Evolutionary conservation across 2,888 invertebrate genomes (phyloP).

Genomic region (Cyaniris semiargus): DNA sequence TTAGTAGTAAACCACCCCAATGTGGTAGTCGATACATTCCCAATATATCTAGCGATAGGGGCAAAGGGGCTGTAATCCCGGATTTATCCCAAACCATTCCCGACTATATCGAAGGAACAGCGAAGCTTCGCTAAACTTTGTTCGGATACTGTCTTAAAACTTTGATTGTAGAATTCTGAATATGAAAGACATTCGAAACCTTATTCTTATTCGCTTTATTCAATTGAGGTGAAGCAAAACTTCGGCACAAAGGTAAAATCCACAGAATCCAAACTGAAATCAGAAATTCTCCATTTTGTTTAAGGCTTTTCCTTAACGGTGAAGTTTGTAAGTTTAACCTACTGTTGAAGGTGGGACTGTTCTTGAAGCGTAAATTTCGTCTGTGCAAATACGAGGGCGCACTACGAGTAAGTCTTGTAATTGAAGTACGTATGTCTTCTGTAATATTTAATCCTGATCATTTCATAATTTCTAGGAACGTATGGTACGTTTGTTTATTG

Average conservation of each 20-base stretch:
- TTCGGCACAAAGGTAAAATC: conserved; percentile 42
- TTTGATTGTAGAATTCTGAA: conserved; percentile 9
- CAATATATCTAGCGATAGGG: conserved; percentile 44
- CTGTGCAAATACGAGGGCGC: no score
- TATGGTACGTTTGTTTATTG: no score
- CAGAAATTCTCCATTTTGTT: conserved; percentile 65
- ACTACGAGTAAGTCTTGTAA: no score
- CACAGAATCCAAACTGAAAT: conserved; percentile 61
- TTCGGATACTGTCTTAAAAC: not conserved
- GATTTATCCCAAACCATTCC: conserved; percentile 55
- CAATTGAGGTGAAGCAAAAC: conserved; percentile 40
- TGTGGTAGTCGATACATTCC: conserved; percentile 33
- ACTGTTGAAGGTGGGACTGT: not conserved
- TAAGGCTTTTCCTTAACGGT: conserved; percentile 48
- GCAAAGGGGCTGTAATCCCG: conserved; percentile 49
- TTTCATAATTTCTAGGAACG: no score
- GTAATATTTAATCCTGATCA: no score
- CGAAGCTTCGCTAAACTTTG: conserved; percentile 7
- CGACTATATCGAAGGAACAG: conserved; percentile 48
- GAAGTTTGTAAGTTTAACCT: not conserved
- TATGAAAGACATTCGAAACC: conserved; percentile 32
- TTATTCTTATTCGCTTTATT: conserved; percentile 38
- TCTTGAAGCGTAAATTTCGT: no score
- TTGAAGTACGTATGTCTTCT: no score
- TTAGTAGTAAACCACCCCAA: not conserved